Conservation (phyloP, 2,113 vertebrate genomes). For the Bungarus multicinctus region DNA sequence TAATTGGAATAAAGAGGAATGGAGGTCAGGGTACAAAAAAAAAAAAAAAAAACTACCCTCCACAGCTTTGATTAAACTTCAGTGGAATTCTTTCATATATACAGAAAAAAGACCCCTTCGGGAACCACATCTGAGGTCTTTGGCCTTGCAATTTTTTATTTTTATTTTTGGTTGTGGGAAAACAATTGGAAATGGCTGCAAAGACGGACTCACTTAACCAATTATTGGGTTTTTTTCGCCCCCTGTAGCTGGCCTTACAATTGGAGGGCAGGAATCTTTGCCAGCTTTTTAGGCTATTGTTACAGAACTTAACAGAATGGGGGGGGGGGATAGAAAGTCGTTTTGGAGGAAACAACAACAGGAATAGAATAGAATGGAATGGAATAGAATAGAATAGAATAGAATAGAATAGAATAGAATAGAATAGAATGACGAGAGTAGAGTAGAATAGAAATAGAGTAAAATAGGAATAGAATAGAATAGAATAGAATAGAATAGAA, state of each 20-base stretch:
- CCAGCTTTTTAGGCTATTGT: not conserved
- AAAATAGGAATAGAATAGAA: too few relatives aligned
- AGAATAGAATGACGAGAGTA: too few relatives aligned
- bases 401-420: too few relatives aligned
- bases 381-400: too few relatives aligned
- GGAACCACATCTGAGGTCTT: not conserved
- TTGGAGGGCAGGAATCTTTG: not conserved
- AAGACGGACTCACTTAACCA: not conserved
- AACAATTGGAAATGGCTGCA: not conserved
- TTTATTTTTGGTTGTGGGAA: not conserved
- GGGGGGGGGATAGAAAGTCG: too few relatives aligned
- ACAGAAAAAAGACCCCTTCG: not conserved
- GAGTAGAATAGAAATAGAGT: too few relatives aligned
- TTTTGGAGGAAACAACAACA: too few relatives aligned
- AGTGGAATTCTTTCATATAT: not conserved
- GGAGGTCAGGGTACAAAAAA: not conserved
- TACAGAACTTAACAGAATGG: not conserved
- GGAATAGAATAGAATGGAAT: too few relatives aligned
- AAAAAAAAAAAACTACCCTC: too few relatives aligned
- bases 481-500: too few relatives aligned
- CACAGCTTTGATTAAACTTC: not conserved
- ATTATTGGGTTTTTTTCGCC: not conserved
- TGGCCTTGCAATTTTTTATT: conserved; percentile 38
- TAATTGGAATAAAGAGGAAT: not conserved
- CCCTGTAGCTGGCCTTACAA: not conserved